These are phyloP conservation scores for Drosophila paranaensis DNA, from an alignment of 2,888 invertebrate species.

Conservation along the genomic window DNA sequence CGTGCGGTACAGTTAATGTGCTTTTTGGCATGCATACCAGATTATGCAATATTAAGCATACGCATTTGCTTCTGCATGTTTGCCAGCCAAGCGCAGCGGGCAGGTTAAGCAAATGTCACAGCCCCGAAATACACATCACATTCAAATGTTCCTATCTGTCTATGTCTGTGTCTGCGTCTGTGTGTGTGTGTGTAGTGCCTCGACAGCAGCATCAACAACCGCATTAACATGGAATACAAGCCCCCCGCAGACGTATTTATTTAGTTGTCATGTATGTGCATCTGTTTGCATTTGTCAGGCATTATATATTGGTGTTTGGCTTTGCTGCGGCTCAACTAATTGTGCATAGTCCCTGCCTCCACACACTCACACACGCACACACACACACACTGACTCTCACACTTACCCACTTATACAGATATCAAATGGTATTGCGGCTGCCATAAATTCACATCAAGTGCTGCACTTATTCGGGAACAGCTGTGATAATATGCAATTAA, in stretches of 20 bases:
- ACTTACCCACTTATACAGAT: constrained; percentile 8
- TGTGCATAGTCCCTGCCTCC: constrained; percentile 48
- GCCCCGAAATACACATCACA: constrained; percentile 61
- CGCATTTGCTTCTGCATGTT: constrained; percentile 58
- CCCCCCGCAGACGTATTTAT: constrained; percentile 35
- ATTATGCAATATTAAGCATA: constrained; percentile 75
- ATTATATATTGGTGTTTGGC: constrained; percentile 68
- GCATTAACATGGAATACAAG: constrained; percentile 38
- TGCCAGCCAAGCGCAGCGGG: constrained; percentile 47
- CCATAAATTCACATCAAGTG: constrained; percentile 67
- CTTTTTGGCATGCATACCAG: constrained; percentile 74
- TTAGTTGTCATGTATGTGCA: constrained; percentile 56
- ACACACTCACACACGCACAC: neutral
- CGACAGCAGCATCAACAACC: constrained; percentile 33
- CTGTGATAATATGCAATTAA: constrained; percentile 65
- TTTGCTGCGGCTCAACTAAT: constrained; percentile 73
- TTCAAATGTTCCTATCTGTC: constrained; percentile 23
- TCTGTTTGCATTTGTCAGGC: constrained; percentile 57
- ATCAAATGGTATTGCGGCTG: constrained; percentile 38
- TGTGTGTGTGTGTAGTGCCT: neutral
- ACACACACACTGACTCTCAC: neutral
- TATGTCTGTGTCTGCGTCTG: neutral
- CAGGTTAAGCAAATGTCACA: constrained; percentile 72
- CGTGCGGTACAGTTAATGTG: constrained; percentile 63
- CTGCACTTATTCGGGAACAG: constrained; percentile 55